Percentiles rank a stretch among this genome's conserved stretches.
Conservation (phyloP, 2,113 vertebrate genomes). For the Mobula hypostoma region DNA sequence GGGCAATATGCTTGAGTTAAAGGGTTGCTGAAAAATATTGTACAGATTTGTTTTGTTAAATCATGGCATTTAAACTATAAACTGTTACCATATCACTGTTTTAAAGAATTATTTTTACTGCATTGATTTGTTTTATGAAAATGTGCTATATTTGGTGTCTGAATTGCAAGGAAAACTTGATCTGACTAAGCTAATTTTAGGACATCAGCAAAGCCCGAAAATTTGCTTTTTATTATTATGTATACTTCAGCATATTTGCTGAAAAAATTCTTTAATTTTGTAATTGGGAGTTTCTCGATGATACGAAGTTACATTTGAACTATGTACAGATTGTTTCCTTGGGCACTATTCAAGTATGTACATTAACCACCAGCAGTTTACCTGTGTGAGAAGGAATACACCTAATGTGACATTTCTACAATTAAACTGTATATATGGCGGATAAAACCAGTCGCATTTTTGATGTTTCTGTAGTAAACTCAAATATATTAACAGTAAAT, state of each 20-base stretch:
- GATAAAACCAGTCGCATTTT: conserved; percentile 28
- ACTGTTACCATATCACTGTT: conserved; percentile 54
- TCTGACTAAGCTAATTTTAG: conserved; percentile 11
- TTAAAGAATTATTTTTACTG: conserved; percentile 54
- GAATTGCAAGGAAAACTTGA: conserved; percentile 19
- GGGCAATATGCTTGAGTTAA: conserved; percentile 50
- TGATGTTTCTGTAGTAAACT: conserved; percentile 9
- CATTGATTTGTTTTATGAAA: conserved; percentile 59
- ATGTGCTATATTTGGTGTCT: conserved; percentile 43
- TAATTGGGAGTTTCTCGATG: conserved; percentile 23
- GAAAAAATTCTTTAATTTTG: conserved; percentile 18
- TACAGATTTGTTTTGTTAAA: conserved; percentile 87
- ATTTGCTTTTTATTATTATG: conserved; percentile 10
- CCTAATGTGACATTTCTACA: conserved; percentile 33
- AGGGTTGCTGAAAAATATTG: conserved; percentile 64
- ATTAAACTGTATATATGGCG: conserved; percentile 35
- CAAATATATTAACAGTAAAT: not conserved
- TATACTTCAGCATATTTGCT: conserved; percentile 16
- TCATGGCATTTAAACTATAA: conserved; percentile 59
- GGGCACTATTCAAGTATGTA: not conserved
- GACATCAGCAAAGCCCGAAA: not conserved
- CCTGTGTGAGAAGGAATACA: conserved; percentile 31
- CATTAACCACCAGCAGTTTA: conserved; percentile 28
- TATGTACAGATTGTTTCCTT: conserved; percentile 21
- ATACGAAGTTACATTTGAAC: conserved; percentile 11